Evolutionary conservation across 2,113 vertebrate genomes (phyloP), one percentile per base, ranked within the genome.

Genomic region (Sarotherodon lohbergeri): DNA sequence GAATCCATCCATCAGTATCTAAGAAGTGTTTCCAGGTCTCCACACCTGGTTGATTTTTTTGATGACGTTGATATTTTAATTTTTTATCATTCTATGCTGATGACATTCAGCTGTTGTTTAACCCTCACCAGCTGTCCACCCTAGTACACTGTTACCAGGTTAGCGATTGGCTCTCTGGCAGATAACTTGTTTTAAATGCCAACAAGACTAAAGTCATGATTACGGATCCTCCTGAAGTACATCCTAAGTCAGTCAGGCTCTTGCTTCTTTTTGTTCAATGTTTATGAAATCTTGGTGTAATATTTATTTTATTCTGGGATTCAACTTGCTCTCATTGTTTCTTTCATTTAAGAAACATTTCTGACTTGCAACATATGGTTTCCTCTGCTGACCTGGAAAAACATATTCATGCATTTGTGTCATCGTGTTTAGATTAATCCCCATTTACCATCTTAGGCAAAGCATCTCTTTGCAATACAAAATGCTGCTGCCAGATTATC

Each of bases 181-280:
- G 22, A 56, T 13, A 27, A 22, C 11, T 56, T 56, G 22, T 56
- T 56, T 7, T 7, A 56, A 56, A 56, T 56, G 11, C 22, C 3
- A 4, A 24, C 54, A 56, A 24, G 22, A 24, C 54, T 56, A 56
- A 56, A 24, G 54, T 56, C 0, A 2, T 13, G 54, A 0, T 56
- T 56, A 27, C 5, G 27, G 6, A 27, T 27, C 22, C 55, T 56
- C 6, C 55, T 56, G 22, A 56, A 56, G 11, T 27, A 56, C 22
- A 56, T 56, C 55, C 55, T n/a, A 43, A n/a, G 0, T 66, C 32
- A 34, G 32, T 34, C 61, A 66, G 32, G 19, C 61, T 66, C 10
- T 66, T 66, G 10, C 10, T 66, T 66, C 61, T 66, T 66, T 22
- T 39, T 66, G 0, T 66, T 36, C 1, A 57, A 8, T 39, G 17